Evolutionary conservation across 1,140 invertebrate genomes (phyloP), one percentile per base, ranked within the genome.

Genomic region (Panulirus ornatus): DNA sequence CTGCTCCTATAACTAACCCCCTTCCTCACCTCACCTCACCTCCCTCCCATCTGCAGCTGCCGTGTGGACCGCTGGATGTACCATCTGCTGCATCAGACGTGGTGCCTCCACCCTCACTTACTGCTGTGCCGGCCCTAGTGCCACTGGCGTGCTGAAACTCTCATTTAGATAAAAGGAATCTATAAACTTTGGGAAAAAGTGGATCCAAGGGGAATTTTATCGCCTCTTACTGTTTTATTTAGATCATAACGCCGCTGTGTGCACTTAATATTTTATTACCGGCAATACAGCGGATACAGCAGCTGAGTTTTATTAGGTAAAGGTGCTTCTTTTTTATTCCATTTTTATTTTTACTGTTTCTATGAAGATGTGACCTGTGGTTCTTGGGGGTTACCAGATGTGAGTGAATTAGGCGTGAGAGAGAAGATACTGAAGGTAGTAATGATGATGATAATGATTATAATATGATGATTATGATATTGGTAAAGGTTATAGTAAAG

Each of bases 111-210:
- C 44, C 22, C 9, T 51, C 51, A 34, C 76, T n/a, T 30, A 6
- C 42, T 79, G 14, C 78, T 2, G n/a, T 27, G 22, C 58, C 27
- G 58, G 22, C 58, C 30, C 58, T 3, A 66, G 30, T 44, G 11
- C 76, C 30, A 30, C 14, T 79, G 76, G 76, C 38, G 47, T 30
- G 14, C n/a, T 42, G 76, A 44, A 30, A 44, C 47, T 11, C 78
- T 81, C 78, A 81, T 81, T 58, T 81, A 81, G 47, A 81, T 81
- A 81, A 58, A 81, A 81, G 78, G 78, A 30, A 81, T 81, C 78
- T 58, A 81, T 81, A 81, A 81, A 58, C 71, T 42, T 75, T 5
- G 71, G 76, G 42, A 34, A 75, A 79, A 51, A 79, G 42, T 42
- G 44, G 14, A 34, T 51, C 19, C 11, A 79, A 79, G 42, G 76